Percentiles rank a stretch among this genome's conserved stretches.
Evolutionary conservation across 2,113 vertebrate species (phyloP).

Genomic region (Aspiorhynchus laticeps): DNA sequence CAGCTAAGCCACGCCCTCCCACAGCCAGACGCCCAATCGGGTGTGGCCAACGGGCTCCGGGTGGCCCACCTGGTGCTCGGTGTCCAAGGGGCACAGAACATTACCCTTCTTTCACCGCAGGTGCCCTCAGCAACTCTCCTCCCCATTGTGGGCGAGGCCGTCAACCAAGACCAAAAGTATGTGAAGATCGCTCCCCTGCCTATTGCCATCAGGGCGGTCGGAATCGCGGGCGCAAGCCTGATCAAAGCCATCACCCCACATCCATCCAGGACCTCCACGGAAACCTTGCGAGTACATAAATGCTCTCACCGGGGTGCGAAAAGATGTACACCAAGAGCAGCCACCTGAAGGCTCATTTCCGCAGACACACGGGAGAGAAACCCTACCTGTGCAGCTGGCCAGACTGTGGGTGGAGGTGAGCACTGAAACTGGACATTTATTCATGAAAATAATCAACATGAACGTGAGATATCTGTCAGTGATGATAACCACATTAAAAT

Average conservation of each 20-base stretch:
- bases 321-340: conserved; percentile 90
- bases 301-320: conserved; percentile 85
- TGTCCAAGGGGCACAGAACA: conserved; percentile 75
- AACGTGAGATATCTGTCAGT: not conserved
- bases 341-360: conserved; percentile 86
- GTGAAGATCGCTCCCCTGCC: conserved; percentile 85
- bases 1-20: conserved; percentile 61
- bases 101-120: conserved; percentile 73
- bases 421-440: not conserved
- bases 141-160: conserved; percentile 55
- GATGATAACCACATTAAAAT: not conserved
- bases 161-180: conserved; percentile 81
- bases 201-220: conserved; percentile 64
- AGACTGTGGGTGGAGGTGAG: conserved; percentile 85
- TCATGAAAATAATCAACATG: not conserved
- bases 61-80: conserved; percentile 82
- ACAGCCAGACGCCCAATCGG: conserved; percentile 55
- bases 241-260: conserved; percentile 67
- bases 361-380: conserved; percentile 83
- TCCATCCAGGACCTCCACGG: conserved; percentile 58
- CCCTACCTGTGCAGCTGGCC: conserved; percentile 87
- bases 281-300: conserved; percentile 76
- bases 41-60: conserved; percentile 62
- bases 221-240: conserved; percentile 60
- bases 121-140: conserved; percentile 66